Conservation (phyloP, 1,140 invertebrate species). For the Lasaia peninsularis region DNA sequence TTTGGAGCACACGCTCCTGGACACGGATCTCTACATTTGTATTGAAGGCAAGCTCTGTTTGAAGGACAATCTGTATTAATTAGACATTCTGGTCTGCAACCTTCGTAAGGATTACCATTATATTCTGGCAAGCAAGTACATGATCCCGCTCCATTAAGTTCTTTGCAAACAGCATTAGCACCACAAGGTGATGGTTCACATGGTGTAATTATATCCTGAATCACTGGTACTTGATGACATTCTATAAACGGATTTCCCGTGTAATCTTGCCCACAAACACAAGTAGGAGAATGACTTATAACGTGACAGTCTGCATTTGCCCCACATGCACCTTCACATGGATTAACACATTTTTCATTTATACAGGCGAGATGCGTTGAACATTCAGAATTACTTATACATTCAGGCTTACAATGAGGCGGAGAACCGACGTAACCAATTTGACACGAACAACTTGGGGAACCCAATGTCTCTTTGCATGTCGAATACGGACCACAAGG, state of each 20-base stretch:
- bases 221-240: slow-evolving; percentile 69
- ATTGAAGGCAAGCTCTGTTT: slow-evolving; percentile 82
- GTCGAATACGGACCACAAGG: slow-evolving; percentile 83
- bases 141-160: slow-evolving; percentile 86
- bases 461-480: slow-evolving; percentile 78
- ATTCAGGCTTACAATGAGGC: slow-evolving; percentile 82
- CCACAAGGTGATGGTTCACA: slow-evolving; percentile 88
- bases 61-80: slow-evolving; percentile 84
- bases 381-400: slow-evolving; percentile 82
- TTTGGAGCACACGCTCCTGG: slow-evolving; percentile 85
- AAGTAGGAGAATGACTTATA: slow-evolving; percentile 80
- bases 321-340: slow-evolving; percentile 80
- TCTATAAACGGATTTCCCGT: slow-evolving; percentile 81
- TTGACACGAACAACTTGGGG: slow-evolving; percentile 81
- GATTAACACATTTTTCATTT: slow-evolving; percentile 81
- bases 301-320: slow-evolving; percentile 79
- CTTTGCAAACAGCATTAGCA: slow-evolving; percentile 86
- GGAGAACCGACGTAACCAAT: slow-evolving; percentile 78
- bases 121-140: slow-evolving; percentile 86
- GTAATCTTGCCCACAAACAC: slow-evolving; percentile 78
- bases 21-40: slow-evolving; percentile 86
- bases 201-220: slow-evolving; percentile 76
- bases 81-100: slow-evolving; percentile 85
- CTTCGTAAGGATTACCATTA: slow-evolving; percentile 85
- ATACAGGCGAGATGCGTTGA: slow-evolving; percentile 80